phyloP scores from a whole-genome alignment of 2,113 vertebrate genomes.

The Scomber japonicus region DNA sequence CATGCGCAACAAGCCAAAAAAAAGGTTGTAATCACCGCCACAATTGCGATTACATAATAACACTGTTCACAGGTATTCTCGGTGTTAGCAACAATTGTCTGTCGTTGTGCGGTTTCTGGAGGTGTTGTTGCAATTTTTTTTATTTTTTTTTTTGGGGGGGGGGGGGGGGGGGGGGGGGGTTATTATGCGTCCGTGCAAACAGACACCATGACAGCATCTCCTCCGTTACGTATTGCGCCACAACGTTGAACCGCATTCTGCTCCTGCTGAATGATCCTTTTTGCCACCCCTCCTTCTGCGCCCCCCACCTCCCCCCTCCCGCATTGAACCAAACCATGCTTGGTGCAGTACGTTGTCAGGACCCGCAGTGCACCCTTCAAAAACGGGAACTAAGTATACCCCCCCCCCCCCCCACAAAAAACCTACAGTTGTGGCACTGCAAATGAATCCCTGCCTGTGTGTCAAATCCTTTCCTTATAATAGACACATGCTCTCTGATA shows the following conservation, averaged over 20 bases:
- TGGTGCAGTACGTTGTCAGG: slow-evolving; percentile 82
- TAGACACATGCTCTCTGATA: slow-evolving; percentile 11
- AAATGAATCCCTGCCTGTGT: neutral
- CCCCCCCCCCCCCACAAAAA: neutral
- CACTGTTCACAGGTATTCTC: slow-evolving; percentile 30
- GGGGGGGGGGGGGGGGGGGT: too few relatives aligned
- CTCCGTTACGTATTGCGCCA: slow-evolving; percentile 79
- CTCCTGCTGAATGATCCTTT: slow-evolving; percentile 75
- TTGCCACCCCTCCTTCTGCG: slow-evolving; percentile 56
- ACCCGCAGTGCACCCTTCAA: slow-evolving; percentile 82
- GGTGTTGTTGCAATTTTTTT: slow-evolving; percentile 12
- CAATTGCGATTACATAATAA: slow-evolving; percentile 56
- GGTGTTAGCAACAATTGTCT: neutral
- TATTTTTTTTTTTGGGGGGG: neutral
- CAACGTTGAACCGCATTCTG: slow-evolving; percentile 80
- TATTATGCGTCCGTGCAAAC: slow-evolving; percentile 7
- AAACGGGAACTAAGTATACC: slow-evolving; percentile 34
- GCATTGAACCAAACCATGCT: slow-evolving; percentile 83
- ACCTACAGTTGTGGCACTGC: slow-evolving; percentile 10
- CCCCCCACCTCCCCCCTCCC: slow-evolving; percentile 67
- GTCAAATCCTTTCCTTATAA: neutral
- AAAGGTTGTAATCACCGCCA: slow-evolving; percentile 28
- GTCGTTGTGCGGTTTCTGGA: neutral
- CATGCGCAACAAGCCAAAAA: slow-evolving; percentile 75
- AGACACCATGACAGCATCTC: slow-evolving; percentile 48